phyloP scores from a whole-genome alignment of 35 echinoderm and acorn worm genomes.

The Stichopus chloronotus region DNA sequence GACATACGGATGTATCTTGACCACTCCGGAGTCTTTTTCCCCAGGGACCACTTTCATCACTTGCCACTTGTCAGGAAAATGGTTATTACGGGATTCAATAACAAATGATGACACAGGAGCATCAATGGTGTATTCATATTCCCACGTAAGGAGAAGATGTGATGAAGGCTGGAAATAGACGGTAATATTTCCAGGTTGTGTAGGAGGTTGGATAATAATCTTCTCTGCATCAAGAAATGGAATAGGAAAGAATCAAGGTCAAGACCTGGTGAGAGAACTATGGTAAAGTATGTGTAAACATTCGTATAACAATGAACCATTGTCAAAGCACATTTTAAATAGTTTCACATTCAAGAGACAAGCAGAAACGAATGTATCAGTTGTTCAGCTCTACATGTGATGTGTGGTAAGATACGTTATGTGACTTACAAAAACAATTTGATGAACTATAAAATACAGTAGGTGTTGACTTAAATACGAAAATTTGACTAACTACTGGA shows the following conservation, averaged over 20 bases:
- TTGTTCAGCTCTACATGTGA: no score
- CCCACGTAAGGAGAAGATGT: neutral
- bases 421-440: no score
- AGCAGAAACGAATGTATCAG: no score
- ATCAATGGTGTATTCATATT: constrained; percentile 10
- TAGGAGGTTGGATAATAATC: constrained; percentile 16
- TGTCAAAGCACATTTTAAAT: no score
- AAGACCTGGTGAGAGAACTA: no score
- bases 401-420: no score
- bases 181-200: constrained; percentile 16
- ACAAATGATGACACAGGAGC: neutral
- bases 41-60: constrained; percentile 27
- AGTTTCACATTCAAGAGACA: no score
- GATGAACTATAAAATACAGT: no score
- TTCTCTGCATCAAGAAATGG: constrained; percentile 24
- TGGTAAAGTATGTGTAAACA: no score
- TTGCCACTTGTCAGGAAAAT: constrained; percentile 22
- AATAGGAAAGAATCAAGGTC: neutral
- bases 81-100: constrained; percentile 24
- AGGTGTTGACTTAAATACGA: no score
- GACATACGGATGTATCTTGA: constrained; percentile 33
- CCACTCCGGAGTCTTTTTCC: neutral
- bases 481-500: no score
- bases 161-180: neutral
- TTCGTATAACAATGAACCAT: no score